Evolutionary conservation across 1,140 invertebrate species (phyloP).

Genomic region (Ephestia elutella): DNA sequence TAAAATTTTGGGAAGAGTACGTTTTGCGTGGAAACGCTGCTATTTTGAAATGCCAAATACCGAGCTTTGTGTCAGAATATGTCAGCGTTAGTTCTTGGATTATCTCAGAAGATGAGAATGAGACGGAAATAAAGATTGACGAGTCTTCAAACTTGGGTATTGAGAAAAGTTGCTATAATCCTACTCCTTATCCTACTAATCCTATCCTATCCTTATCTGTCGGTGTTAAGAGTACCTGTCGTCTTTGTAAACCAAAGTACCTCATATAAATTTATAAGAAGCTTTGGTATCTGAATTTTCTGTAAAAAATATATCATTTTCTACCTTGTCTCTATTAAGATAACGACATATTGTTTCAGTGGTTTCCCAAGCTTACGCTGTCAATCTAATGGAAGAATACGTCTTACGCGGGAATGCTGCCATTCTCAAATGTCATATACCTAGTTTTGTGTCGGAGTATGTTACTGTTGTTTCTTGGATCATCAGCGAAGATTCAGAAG

Average conservation of each 20-base stretch:
- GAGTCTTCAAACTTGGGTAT: constrained; percentile 53
- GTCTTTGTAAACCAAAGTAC: not conserved
- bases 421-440: constrained; percentile 93
- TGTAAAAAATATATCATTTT: too few species aligned
- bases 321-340: not conserved
- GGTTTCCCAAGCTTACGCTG: constrained; percentile 90
- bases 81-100: constrained; percentile 86
- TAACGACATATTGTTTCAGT: constrained; percentile 79
- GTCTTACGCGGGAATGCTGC: constrained; percentile 91
- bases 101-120: constrained; percentile 71
- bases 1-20: constrained; percentile 91
- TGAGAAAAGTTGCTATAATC: not conserved
- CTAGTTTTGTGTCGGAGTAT: constrained; percentile 93
- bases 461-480: constrained; percentile 90
- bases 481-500: constrained; percentile 78
- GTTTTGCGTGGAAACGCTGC: constrained; percentile 90
- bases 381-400: constrained; percentile 93
- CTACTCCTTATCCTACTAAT: constrained; percentile 17
- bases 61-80: constrained; percentile 91
- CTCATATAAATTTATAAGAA: not conserved
- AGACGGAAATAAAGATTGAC: constrained; percentile 55
- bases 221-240: constrained; percentile 7
- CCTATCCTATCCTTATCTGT: constrained; percentile 15
- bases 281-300: too few species aligned
- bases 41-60: constrained; percentile 90